Percentiles rank a stretch among this genome's conserved stretches.
Conservation (phyloP, 1,140 invertebrate genomes). For the Battus philenor region DNA sequence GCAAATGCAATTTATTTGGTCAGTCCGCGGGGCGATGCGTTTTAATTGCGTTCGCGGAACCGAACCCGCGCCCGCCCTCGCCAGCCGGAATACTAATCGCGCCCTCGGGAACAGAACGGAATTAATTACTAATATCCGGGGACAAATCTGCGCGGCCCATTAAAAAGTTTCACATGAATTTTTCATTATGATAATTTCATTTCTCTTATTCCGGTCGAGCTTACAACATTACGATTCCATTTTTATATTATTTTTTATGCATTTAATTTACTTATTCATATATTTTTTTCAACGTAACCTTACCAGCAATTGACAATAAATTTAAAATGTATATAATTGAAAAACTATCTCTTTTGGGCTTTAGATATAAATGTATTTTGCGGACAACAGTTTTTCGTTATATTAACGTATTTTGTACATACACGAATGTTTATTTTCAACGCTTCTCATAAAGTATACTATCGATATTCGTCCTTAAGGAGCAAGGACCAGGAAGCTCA, state of each 20-base stretch:
- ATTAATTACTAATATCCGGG: constrained; percentile 15
- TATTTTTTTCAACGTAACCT: background rate
- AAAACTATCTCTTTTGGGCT: too few species aligned
- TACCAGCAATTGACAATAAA: background rate
- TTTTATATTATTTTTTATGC: background rate
- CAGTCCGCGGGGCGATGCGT: constrained; percentile 8
- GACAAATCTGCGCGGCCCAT: constrained; percentile 11
- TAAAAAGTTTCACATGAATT: constrained; percentile 10
- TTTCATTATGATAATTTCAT: constrained; percentile 10
- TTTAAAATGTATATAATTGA: background rate
- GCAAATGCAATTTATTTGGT: constrained; percentile 25
- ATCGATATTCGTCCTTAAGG: too few species aligned
- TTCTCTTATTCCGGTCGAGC: background rate
- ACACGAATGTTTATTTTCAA: too few species aligned
- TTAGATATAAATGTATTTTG: too few species aligned
- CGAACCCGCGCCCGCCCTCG: constrained; percentile 8
- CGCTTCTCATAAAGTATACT: too few species aligned
- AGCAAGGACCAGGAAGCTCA: too few species aligned
- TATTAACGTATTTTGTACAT: too few species aligned
- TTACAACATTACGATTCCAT: background rate
- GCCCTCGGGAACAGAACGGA: background rate
- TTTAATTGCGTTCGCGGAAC: constrained; percentile 14
- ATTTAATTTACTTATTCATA: background rate
- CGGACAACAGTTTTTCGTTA: too few species aligned
- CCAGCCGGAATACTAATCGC: constrained; percentile 9